phyloP scores from a whole-genome alignment of 2,797 vertebrate genomes.

The Poecilia velifera region DNA sequence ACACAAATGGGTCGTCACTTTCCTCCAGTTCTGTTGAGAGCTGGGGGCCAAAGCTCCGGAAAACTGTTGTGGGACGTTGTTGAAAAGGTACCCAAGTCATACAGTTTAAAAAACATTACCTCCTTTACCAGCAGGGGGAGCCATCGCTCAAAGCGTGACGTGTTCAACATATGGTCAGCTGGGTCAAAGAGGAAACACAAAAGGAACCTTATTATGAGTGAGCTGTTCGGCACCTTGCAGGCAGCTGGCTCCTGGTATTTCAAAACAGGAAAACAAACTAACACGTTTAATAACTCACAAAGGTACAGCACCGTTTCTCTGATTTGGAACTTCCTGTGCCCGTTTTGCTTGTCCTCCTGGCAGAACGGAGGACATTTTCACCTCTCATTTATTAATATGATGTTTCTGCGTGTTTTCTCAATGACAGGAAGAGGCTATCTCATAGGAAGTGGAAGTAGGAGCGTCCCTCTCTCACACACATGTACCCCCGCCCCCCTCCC shows the following conservation, averaged over 20 bases:
- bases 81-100: too few species aligned
- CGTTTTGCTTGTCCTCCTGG: neutral
- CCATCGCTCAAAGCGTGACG: neutral
- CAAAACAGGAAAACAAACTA: conserved; percentile 26
- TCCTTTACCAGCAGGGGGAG: conserved; percentile 38
- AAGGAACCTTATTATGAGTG: conserved; percentile 55
- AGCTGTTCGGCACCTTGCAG: conserved; percentile 63
- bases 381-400: conserved; percentile 45
- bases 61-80: neutral
- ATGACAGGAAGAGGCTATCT: conserved; percentile 83
- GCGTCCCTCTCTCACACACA: conserved; percentile 60
- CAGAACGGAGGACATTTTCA: conserved; percentile 33
- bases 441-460: conserved; percentile 85
- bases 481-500: conserved; percentile 21
- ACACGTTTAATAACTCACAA: neutral
- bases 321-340: neutral
- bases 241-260: conserved; percentile 56
- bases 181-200: conserved; percentile 54
- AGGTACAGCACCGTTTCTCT: too few species aligned
- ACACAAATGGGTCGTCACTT: neutral
- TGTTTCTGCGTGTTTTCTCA: conserved; percentile 68
- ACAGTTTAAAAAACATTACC: too few species aligned
- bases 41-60: neutral
- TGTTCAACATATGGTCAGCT: conserved; percentile 44
- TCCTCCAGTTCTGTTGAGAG: neutral